These are phyloP conservation scores for Centropus bengalensis DNA, from an alignment of 2,113 vertebrate species.

Conservation along the genomic window DNA sequence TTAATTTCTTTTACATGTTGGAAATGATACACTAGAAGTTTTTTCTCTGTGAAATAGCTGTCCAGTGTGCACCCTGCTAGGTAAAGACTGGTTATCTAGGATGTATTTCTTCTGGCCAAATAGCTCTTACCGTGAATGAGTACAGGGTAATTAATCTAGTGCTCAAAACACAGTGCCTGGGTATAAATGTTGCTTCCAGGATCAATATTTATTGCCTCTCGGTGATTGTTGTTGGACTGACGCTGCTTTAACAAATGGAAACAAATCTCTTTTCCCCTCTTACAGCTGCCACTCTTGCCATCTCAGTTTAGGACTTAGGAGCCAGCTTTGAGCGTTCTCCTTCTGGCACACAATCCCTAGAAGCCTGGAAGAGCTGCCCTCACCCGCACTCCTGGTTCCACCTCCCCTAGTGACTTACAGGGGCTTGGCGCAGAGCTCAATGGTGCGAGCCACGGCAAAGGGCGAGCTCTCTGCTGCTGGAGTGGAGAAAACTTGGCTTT, in stretches of 20 bases:
- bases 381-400: accelerated
- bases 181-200: neutral
- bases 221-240: neutral
- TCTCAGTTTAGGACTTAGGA: neutral
- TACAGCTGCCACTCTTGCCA: neutral
- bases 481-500: neutral
- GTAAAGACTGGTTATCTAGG: neutral
- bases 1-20: neutral
- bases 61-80: neutral
- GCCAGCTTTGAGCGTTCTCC: neutral
- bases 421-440: accelerated
- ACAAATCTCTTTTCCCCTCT: neutral
- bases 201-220: neutral
- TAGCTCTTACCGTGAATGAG: neutral
- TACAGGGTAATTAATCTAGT: neutral
- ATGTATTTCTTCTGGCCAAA: neutral
- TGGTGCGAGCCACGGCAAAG: accelerated
- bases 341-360: neutral
- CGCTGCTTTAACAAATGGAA: neutral
- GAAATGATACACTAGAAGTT: neutral
- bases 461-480: neutral
- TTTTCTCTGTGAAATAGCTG: neutral
- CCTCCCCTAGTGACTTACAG: neutral
- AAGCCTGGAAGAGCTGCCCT: neutral
- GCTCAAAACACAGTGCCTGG: neutral